Base-by-base conservation (phyloP, 2,888 invertebrate genomes). In the Lottia gigantea region DNA sequence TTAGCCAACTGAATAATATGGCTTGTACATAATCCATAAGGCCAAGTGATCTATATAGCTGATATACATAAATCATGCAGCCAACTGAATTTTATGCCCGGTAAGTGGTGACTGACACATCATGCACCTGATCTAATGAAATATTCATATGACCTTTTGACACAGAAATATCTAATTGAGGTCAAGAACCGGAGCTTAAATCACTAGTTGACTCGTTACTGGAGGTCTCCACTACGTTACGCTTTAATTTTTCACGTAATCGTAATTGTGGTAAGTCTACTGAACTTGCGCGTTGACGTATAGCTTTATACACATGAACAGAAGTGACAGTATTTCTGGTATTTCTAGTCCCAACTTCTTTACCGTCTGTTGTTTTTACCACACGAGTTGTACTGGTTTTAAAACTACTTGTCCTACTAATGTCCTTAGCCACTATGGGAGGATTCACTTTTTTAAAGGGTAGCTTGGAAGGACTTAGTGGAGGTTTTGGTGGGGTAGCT, bases 221-320 rank as follows among this genome's bases (percentile, higher is more conserved):
- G 2, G 55, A 55, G 23, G 19, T 55, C 7, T 55, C 55, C 11
- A 55, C 55, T 19, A 55, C 23, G 8, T 55, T 55, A 3, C 55
- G 19, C 11, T 19, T 23, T 2, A 55, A 23, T 55, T 55, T 55
- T 14, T 55, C 55, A 14, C 55, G 55, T 55, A 55, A 55, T 23
- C 55, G 55, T 55, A 55, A 55, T 23, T 55, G 19, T 55, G 55
- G 55, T 55, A 55, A 23, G 23, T 55, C 55, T 11, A 23, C 55
- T 4, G 55, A 55, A 23, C 7, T 23, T 12, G 19, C 23, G 19
- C 55, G 55, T 23, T 55, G 19, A 55, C 11, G n/a, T 19, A 55
- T 23, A 15, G 55, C 23, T 55, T 23, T 19, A 55, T 23, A 55
- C 8, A 23, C 55, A 2, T 55, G 55, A 19, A 55, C 23, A 16